Base-by-base conservation (phyloP, 2,113 vertebrate genomes). In the Dicentrarchus labrax region DNA sequence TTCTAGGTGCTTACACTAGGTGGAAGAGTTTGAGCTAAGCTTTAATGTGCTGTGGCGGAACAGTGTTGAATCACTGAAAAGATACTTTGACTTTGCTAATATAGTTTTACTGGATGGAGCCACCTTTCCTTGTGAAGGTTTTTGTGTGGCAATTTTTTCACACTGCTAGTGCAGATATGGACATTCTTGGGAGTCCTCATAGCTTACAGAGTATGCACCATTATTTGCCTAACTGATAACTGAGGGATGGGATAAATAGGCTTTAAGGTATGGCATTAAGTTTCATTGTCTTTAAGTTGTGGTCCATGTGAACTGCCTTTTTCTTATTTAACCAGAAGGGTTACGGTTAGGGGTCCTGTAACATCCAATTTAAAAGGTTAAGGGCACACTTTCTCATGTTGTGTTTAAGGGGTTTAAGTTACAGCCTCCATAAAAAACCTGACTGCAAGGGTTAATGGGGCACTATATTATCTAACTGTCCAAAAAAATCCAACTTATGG, bases 341-440 rank as follows among this genome's bases (percentile, higher is more conserved):
- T 38, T 51, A 51, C 7, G 61, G 17, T 43, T 60, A 22, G 66
- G 12, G 30, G 2, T 54, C 3, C 38, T 22, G n/a, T 43, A 22
- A 24, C 50, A 64, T 60, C 11, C 19, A 47, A 0, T 64, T 84
- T 69, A 59, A 41, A 77, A 65, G 30, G 64, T 78, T 36, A 24
- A 80, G 50, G 7, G 61, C 24, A 39, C 16, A 39, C 0, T 12
- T 77, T 7, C 4, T 69, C 0, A 6, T 22, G 19, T 22, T 47
- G 54, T 24, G 43, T 69, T 86, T 38, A 73, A 48, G 4, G 7
- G 21, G 19, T 83, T 91, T 69, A 70, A 57, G 38, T 77, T 57
- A 50, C 22, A 81, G 54, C 66, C 15, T 43, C 21, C 6, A 5
- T 8, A 39, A 43, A 57, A 30, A 36, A 21, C 45, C 36, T 65